Evolutionary conservation across 2,888 invertebrate genomes (phyloP), one percentile per base, ranked within the genome.

Genomic region (Nipponacmea schrenckii): DNA sequence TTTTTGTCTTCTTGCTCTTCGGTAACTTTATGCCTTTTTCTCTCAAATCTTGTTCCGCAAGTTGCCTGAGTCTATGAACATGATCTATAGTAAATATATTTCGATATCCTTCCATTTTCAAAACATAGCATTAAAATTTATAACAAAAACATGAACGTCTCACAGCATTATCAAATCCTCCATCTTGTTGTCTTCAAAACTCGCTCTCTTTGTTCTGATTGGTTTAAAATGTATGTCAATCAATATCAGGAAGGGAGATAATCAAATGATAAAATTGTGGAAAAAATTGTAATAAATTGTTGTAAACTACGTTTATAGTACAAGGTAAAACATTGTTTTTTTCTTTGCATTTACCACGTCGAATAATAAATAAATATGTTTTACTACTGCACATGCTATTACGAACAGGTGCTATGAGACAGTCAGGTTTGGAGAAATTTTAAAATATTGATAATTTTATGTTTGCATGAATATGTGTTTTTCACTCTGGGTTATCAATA

Each of bases 11-110:
- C 75, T 85, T 85, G 15, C 70, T 69, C 76, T 86, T 87, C 15
- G 86, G 86, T 20, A 85, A 79, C 78, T 87, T 86, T 31, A 87
- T 79, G 10, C 87, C 86, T 0, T 84, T 66, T 67, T 85, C 84
- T 71, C 84, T 81, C 45, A 87, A 75, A 79, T 87, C 87, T 65
- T 83, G 80, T 26, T 82, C 79, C 24, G 86, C 80, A 15, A 85
- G 70, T 17, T 81, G 79, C 71, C 81, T 75, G 20, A 87, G 74
- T 73, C 81, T 83, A 46, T 77, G 80, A 14, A 79, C 67, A 74
- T 83, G 83, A 63, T 85, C 85, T 62, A 86, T 76, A 68, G 75
- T 77, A 73, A 80, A 80, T 20, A 87, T 77, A 69, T 83, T 81
- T 72, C 70, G 67, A 8, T 50, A 45, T 46, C 72, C 70, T 48